Evolutionary conservation across 2,888 invertebrate genomes (phyloP), one percentile per base, ranked within the genome.

Genomic region (Mycalesis mineus): DNA sequence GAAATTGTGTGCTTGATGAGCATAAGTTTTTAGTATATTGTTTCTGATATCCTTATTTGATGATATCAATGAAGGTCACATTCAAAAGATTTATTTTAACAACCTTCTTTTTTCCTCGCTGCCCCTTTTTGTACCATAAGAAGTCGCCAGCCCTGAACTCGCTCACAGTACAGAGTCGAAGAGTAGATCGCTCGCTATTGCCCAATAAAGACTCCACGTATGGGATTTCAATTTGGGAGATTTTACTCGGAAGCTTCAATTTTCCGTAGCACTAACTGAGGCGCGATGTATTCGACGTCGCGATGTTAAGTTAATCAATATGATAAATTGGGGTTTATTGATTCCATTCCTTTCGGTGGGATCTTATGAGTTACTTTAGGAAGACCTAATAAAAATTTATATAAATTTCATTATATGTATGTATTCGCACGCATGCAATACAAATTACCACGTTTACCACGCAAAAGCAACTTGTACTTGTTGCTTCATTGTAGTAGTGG

Each of bases 161-260:
- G 60, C n/a, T 56, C 49, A 42, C 60, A 39, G 31, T 61, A 17
- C 36, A 28, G 37, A 40, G 29, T 40, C 51, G 51, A 15, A 33
- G 42, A 53, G 42, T 42, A 36, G 75, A 79, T 76, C 76, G 73
- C 65, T 70, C 72, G 75, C 69, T 71, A 76, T 77, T 70, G 78
- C 79, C 76, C 79, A 80, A 82, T 82, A 81, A 80, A 79, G 75
- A 72, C 72, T 65, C 65, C 69, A 64, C 73, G 72, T 74, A 77
- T 74, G 78, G 78, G 77, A 80, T 79, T 79, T 82, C 82, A 82
- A 82, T 82, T 82, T 77, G 70, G 68, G 61, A 65, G 69, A 59
- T 64, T 62, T 64, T 64, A 64, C 64, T 57, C 45, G 57, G 61
- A 33, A 57, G 55, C 52, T 62, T 62, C 65, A 56, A 62, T 65